phyloP scores from a whole-genome alignment of 2,888 invertebrate genomes.

The Machimus rusticus region DNA sequence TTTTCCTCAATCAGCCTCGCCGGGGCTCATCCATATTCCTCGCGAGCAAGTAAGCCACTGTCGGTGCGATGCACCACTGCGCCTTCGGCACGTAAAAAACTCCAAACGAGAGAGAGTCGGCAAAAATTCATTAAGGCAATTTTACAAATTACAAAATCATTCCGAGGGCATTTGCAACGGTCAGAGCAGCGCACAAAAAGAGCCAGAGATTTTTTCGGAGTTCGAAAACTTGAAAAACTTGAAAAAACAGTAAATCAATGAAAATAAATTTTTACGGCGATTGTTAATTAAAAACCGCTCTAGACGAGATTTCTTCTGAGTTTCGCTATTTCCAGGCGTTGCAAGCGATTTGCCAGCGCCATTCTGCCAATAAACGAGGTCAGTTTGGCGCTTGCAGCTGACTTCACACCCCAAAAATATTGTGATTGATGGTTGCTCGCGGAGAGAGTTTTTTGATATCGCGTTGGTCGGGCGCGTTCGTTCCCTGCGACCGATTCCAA shows the following conservation, averaged over 20 bases:
- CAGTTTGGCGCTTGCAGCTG: neutral
- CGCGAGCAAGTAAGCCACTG: neutral
- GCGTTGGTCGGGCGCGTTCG: neutral
- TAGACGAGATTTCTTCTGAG: neutral
- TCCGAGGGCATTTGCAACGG: neutral
- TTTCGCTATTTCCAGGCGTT: neutral
- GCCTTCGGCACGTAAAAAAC: neutral
- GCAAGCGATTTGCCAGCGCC: neutral
- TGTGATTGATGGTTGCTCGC: neutral
- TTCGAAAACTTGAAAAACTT: neutral
- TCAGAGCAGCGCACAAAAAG: neutral
- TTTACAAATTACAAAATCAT: neutral
- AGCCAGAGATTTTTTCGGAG: neutral
- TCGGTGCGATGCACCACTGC: neutral
- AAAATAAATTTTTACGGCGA: neutral
- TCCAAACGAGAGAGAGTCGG: neutral
- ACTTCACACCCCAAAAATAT: conserved; percentile 1
- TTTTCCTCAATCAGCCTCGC: neutral
- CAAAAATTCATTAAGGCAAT: neutral
- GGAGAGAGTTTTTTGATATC: neutral
- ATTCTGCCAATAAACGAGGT: neutral
- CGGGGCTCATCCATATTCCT: neutral
- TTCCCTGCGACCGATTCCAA: neutral
- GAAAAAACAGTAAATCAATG: neutral
- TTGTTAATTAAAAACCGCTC: neutral